These are phyloP conservation scores for Ondatra zibethicus DNA, from an alignment of 2,113 vertebrate genomes.

Conservation along the genomic window DNA sequence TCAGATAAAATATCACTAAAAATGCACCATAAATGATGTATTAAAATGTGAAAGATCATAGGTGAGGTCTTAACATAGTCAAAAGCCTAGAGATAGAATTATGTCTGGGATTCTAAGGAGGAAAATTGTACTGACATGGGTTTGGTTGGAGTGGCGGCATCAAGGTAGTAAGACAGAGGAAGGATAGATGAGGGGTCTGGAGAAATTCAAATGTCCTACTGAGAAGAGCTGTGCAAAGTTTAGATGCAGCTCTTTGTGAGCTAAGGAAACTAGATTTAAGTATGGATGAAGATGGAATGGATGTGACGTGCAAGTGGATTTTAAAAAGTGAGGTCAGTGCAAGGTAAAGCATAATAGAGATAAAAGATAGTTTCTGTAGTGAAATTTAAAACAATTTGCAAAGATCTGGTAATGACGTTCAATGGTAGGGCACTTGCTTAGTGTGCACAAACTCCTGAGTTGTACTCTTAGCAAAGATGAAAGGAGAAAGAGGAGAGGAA, in stretches of 20 bases:
- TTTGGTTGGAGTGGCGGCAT: background rate
- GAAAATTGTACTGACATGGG: conserved; percentile 1
- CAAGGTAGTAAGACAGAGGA: conserved; percentile 10
- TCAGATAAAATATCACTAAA: conserved; percentile 29
- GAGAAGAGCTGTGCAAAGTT: background rate
- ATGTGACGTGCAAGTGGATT: conserved; percentile 20
- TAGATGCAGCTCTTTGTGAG: background rate
- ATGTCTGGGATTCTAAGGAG: background rate
- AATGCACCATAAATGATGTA: conserved; percentile 19
- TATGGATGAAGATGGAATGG: conserved; percentile 6
- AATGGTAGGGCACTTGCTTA: background rate
- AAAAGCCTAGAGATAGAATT: background rate
- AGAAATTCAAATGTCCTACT: conserved; percentile 23
- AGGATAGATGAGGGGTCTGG: background rate
- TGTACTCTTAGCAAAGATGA: background rate
- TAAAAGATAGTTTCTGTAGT: background rate
- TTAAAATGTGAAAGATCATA: background rate
- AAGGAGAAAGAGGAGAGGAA: background rate
- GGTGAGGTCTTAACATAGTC: background rate
- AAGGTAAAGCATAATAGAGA: conserved; percentile 16
- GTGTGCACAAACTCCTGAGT: background rate
- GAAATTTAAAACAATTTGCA: background rate
- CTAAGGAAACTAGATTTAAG: conserved; percentile 52
- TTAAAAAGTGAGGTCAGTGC: conserved; percentile 32
- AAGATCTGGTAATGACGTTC: background rate